Conservation (phyloP, 2,797 vertebrate genomes). For the Pipistrellus kuhlii region DNA sequence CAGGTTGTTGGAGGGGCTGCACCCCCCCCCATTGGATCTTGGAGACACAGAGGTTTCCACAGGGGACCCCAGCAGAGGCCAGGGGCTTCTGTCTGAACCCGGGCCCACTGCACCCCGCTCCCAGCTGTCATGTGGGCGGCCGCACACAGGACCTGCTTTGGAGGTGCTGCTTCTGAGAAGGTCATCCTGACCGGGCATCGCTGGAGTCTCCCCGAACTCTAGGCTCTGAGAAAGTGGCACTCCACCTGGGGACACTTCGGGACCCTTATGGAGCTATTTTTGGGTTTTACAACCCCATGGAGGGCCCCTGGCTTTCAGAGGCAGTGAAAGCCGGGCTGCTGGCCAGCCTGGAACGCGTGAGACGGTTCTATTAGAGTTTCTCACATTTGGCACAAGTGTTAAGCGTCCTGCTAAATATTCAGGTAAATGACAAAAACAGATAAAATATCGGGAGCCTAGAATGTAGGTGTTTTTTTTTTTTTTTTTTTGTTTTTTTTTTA, state of each 20-base stretch:
- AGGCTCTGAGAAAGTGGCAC: neutral
- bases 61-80: neutral
- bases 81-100: neutral
- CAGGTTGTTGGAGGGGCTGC: neutral
- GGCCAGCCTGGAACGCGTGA: rapidly evolving
- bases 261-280: neutral
- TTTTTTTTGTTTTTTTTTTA: neutral
- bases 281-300: neutral
- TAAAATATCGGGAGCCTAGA: neutral
- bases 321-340: neutral
- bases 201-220: neutral
- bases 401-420: neutral
- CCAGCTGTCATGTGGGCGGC: rapidly evolving
- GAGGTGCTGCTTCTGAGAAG: neutral
- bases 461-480: neutral
- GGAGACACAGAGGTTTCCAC: neutral
- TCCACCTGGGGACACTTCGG: neutral
- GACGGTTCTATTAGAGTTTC: rapidly evolving
- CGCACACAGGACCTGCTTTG: neutral
- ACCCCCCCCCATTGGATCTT: neutral
- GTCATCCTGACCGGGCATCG: rapidly evolving
- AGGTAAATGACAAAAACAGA: neutral
- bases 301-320: neutral
- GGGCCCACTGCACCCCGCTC: neutral
- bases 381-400: neutral